Evolutionary conservation across 2,113 vertebrate genomes (phyloP).

Genomic region (Podarcis raffonei): DNA sequence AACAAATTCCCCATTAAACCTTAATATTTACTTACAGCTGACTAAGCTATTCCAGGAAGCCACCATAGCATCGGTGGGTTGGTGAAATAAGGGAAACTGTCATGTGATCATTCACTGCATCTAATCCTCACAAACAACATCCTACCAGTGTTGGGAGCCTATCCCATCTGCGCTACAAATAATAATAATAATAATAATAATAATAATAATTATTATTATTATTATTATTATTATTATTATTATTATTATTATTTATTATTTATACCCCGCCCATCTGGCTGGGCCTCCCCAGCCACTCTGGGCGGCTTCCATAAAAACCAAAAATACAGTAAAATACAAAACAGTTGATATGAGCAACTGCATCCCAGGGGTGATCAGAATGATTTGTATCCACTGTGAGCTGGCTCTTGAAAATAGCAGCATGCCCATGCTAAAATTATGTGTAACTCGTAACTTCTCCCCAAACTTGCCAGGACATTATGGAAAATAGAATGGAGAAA

Average conservation of each 20-base stretch:
- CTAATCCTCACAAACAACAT: not conserved
- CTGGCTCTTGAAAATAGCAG: not conserved
- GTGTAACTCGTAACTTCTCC: not conserved
- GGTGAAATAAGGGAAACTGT: not conserved
- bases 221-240: too few species aligned
- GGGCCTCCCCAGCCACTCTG: too few species aligned
- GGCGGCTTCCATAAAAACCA: too few species aligned
- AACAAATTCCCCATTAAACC: not conserved
- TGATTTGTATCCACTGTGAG: not conserved
- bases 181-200: too few species aligned
- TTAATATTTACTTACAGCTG: not conserved
- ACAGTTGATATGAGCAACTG: not conserved
- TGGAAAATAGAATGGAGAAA: not conserved
- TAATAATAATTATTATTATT: too few species aligned
- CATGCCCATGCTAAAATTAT: not conserved
- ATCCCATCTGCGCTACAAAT: not conserved
- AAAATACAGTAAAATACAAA: too few species aligned
- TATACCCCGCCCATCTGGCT: too few species aligned
- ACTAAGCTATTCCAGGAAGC: not conserved
- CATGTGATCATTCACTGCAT: not conserved
- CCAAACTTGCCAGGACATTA: not conserved
- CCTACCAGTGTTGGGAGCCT: not conserved
- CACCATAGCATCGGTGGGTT: not conserved
- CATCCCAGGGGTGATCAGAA: not conserved
- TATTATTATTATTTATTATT: too few species aligned